Conservation (phyloP, 2,113 vertebrate species). For the Lophius piscatorius region DNA sequence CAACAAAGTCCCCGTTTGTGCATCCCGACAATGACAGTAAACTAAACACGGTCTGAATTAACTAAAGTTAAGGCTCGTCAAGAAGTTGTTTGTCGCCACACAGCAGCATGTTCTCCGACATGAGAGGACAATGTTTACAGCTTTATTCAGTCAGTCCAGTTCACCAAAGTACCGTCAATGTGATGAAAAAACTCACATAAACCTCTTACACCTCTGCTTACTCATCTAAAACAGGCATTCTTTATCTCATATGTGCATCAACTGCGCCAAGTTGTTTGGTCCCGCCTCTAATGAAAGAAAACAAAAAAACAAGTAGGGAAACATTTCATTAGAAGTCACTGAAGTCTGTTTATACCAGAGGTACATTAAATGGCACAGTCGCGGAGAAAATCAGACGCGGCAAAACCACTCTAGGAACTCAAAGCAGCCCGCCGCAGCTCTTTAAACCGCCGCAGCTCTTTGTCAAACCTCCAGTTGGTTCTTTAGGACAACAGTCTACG, state of each 20-base stretch:
- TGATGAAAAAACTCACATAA: constrained; percentile 20
- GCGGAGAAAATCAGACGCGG: constrained; percentile 65
- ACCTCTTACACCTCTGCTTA: constrained; percentile 43
- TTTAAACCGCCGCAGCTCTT: constrained; percentile 21
- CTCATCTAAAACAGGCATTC: constrained; percentile 39
- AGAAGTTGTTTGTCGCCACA: constrained; percentile 8
- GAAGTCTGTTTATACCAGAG: constrained; percentile 64
- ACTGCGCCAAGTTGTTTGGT: constrained; percentile 70
- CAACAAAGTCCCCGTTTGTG: constrained; percentile 37
- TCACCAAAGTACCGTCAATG: constrained; percentile 46
- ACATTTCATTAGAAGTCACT: constrained; percentile 60
- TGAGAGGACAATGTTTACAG: constrained; percentile 44
- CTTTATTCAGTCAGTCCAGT: constrained; percentile 62
- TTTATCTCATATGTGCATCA: constrained; percentile 59
- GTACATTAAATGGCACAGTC: constrained; percentile 76
- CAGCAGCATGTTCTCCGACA: constrained; percentile 37
- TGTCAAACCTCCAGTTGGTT: constrained; percentile 40
- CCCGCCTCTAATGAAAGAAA: constrained; percentile 62
- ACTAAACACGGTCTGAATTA: constrained; percentile 30
- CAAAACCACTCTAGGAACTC: constrained; percentile 38
- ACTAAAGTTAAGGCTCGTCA: constrained; percentile 60
- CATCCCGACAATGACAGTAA: constrained; percentile 37
- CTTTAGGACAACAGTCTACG: constrained; percentile 34
- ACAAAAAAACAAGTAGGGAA: constrained; percentile 67
- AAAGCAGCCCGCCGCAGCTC: constrained; percentile 26